Conservation (phyloP, 2,888 invertebrate species). For the Macropis europaea region DNA sequence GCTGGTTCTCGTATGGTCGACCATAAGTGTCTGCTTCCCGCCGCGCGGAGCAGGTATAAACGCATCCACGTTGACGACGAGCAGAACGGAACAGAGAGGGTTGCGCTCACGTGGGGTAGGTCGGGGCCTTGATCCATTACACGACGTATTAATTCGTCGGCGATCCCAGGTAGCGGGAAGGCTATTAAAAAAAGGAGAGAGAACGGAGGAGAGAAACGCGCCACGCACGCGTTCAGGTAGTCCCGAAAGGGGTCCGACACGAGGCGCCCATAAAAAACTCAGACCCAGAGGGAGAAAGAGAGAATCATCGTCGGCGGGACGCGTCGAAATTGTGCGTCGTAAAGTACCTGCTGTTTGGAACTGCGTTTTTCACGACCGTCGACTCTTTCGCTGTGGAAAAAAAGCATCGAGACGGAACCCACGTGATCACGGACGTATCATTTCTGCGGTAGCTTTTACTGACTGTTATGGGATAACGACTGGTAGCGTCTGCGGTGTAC, state of each 20-base stretch:
- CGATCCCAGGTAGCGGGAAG: conserved; percentile 62
- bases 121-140: conserved; percentile 68
- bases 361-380: conserved; percentile 6
- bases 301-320: conserved; percentile 34
- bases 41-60: conserved; percentile 56
- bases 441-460: too few relatives aligned
- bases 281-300: background rate
- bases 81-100: conserved; percentile 59
- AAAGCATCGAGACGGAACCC: too few relatives aligned
- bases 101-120: conserved; percentile 59
- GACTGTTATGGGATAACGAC: too few relatives aligned
- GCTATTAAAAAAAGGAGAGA: conserved; percentile 39
- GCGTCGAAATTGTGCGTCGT: conserved; percentile 46
- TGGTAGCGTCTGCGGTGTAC: too few relatives aligned
- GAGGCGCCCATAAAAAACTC: conserved; percentile 57
- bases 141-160: conserved; percentile 73
- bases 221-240: conserved; percentile 76
- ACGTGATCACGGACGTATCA: too few relatives aligned
- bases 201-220: conserved; percentile 58
- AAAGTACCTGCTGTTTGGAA: conserved; percentile 54
- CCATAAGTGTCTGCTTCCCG: conserved; percentile 55
- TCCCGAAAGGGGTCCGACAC: conserved; percentile 66
- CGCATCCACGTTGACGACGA: conserved; percentile 22
- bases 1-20: conserved; percentile 38
- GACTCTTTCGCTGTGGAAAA: background rate